Conservation (phyloP, 2,797 vertebrate genomes). For the Ambastaia sidthimunki region DNA sequence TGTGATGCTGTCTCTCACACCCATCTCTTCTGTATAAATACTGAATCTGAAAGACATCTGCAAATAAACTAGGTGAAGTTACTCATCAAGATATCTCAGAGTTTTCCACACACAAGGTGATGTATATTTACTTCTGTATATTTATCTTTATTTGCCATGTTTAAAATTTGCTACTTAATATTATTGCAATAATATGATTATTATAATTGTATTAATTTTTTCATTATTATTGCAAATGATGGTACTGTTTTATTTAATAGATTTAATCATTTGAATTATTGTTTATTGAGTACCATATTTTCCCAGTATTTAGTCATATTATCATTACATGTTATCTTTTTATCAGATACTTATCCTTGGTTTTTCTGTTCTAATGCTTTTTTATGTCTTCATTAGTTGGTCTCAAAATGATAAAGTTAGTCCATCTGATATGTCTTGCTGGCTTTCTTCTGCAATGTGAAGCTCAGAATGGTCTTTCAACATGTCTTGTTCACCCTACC, state of each 20-base stretch:
- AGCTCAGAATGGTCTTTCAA: constrained; percentile 42
- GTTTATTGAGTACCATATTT: background rate
- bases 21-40: constrained; percentile 55
- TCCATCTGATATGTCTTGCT: constrained; percentile 67
- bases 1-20: constrained; percentile 61
- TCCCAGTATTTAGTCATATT: too few species aligned
- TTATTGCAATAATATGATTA: background rate
- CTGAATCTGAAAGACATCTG: constrained; percentile 25
- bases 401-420: constrained; percentile 66
- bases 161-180: background rate
- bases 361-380: constrained; percentile 9
- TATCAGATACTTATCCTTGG: background rate
- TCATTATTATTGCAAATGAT: too few species aligned
- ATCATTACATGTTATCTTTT: background rate
- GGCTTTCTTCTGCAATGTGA: constrained; percentile 64
- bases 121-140: background rate
- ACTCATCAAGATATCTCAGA: constrained; percentile 22
- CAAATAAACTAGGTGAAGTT: constrained; percentile 54
- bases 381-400: constrained; percentile 28
- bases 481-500: constrained; percentile 42
- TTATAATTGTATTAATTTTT: too few species aligned
- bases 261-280: background rate
- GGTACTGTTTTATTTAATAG: background rate
- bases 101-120: constrained; percentile 9
- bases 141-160: background rate